These are phyloP conservation scores for Andrena fulva DNA, from an alignment of 2,888 invertebrate genomes.

Conservation along the genomic window DNA sequence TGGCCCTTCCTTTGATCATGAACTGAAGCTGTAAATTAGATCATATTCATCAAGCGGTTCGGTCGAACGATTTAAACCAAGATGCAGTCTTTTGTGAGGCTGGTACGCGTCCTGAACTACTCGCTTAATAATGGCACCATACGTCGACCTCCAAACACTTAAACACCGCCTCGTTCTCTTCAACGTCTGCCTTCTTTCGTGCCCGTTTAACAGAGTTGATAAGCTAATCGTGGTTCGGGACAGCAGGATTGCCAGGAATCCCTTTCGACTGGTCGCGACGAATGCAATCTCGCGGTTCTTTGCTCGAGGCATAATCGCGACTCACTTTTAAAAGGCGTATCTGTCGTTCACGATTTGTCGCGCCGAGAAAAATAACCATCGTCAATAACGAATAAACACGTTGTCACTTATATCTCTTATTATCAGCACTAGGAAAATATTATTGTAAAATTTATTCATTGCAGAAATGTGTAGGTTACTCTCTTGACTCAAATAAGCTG, in stretches of 20 bases:
- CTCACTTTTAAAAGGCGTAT: neutral
- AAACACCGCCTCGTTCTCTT: conserved; percentile 24
- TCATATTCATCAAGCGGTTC: neutral
- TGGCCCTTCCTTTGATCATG: neutral
- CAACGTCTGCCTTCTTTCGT: conserved; percentile 60
- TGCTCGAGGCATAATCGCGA: neutral
- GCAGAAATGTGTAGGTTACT: too few relatives aligned
- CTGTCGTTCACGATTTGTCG: neutral
- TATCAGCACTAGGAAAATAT: too few relatives aligned
- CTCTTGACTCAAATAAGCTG: too few relatives aligned
- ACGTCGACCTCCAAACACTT: conserved; percentile 48
- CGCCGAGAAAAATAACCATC: conserved; percentile 6
- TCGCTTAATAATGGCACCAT: conserved; percentile 26
- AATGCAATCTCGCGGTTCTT: conserved; percentile 41
- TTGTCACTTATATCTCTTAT: too few relatives aligned
- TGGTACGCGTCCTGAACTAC: conserved; percentile 22
- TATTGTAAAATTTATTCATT: too few relatives aligned
- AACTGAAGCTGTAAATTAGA: neutral
- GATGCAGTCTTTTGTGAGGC: conserved; percentile 2
- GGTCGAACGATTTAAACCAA: conserved; percentile 5
- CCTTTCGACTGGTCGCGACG: conserved; percentile 45
- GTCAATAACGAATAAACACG: neutral
- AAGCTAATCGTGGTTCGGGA: conserved; percentile 62
- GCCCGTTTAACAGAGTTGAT: conserved; percentile 68
- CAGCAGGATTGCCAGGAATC: conserved; percentile 50